A percentile compares a stretch with the other conserved stretches of the same genome.
These are phyloP conservation scores for Nothobranchius furzeri DNA, from an alignment of 2,113 vertebrate species.

Conservation along the genomic window DNA sequence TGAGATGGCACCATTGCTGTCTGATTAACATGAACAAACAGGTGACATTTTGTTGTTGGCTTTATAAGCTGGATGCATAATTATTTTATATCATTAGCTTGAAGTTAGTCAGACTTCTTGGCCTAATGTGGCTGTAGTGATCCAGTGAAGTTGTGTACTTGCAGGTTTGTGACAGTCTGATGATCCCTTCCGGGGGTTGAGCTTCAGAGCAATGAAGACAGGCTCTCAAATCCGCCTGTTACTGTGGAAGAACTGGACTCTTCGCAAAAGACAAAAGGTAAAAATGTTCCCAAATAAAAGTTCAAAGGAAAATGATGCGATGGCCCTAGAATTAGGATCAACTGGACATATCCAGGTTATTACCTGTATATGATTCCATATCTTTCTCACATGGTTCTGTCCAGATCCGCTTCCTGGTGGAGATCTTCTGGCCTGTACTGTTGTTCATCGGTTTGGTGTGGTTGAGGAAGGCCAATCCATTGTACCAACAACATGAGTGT, in stretches of 20 bases:
- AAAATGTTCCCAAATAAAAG: neutral
- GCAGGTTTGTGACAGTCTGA: constrained; percentile 58
- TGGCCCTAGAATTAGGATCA: too few species aligned
- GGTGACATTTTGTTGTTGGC: too few species aligned
- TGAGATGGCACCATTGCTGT: too few species aligned
- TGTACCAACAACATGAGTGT: constrained; percentile 97
- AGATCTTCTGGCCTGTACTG: constrained; percentile 90
- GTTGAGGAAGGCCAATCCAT: constrained; percentile 90
- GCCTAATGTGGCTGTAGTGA: neutral
- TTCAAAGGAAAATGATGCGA: neutral
- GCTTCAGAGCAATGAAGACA: constrained; percentile 81
- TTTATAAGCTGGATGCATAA: too few species aligned
- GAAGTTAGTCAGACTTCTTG: neutral
- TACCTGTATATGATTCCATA: neutral
- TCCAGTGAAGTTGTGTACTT: constrained; percentile 21
- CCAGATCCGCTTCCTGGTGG: constrained; percentile 91
- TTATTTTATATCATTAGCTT: neutral
- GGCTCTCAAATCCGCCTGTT: constrained; percentile 86
- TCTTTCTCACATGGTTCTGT: constrained; percentile 11
- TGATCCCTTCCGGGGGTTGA: constrained; percentile 68
- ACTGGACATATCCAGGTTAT: too few species aligned
- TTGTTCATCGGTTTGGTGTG: constrained; percentile 92
- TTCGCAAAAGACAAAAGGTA: constrained; percentile 95
- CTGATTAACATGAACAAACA: too few species aligned
- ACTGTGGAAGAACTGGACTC: constrained; percentile 99